Base-by-base conservation (phyloP, 1,140 invertebrate species). In the Galleria mellonella region DNA sequence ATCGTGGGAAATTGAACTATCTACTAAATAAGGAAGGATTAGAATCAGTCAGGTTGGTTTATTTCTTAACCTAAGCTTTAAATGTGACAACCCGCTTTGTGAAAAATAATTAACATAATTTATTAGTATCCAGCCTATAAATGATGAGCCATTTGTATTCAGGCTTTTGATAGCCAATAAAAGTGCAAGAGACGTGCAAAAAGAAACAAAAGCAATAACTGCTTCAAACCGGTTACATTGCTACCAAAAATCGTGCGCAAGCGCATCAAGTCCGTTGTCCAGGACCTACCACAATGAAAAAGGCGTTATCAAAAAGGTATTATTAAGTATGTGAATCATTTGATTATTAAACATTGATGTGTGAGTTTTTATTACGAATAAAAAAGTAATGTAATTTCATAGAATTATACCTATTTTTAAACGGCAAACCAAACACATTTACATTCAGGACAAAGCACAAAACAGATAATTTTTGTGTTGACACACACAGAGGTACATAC, bases 391-490 rank as follows among this genome's bases (percentile, higher is more conserved):
- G 65, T 67, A 62, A 65, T 62, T 70, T 70, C 62, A 59, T 60
- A 52, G 47, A 58, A 55, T 53, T 54, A 68, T n/a, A n/a, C n/a
- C n/a, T 70, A 51, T 51, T 72, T 68, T 72, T 57, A 59, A 56
- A 57, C 60, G n/a, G n/a, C n/a, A n/a, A 44, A 54, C 36, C 43
- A 40, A 23, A 33, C 47, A 37, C 54, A 66, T 76, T 82, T 64
- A 55, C 58, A 76, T 76, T 72, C 63, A 68, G 43, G 31, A 40
- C 51, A 44, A 52, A 42, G 44, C 54, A 53, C 62, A 27, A 56
- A 67, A 72, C 62, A 75, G 66, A 74, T 72, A 73, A 70, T 81
- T 79, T 74, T 74, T 61, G 60, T 65, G 61, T 67, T 56, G 51
- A 37, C 73, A 62, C 78, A 79, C 68, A 73, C 56, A 56, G 12